A percentile compares a stretch with the other conserved stretches of the same genome.
Evolutionary conservation across 2,888 invertebrate species (phyloP).

Genomic region (Pantelozetes paolii): DNA sequence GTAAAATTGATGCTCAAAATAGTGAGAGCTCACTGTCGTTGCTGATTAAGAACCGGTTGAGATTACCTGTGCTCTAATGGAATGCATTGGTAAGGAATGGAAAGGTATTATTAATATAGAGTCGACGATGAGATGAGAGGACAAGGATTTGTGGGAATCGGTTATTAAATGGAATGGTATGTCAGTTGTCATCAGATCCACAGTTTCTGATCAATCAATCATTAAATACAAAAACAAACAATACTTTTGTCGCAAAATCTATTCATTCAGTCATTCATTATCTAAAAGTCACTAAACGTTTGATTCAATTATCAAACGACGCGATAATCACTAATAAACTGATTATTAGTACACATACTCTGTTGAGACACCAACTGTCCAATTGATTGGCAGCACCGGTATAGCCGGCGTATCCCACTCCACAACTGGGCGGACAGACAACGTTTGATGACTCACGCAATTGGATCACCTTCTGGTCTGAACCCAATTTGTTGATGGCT

Average conservation of each 20-base stretch:
- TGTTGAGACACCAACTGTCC: neutral
- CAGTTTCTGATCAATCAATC: too few species aligned
- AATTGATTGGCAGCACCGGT: constrained; percentile 17
- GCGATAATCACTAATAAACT: constrained; percentile 22
- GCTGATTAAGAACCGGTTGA: constrained; percentile 30
- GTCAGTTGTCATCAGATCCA: neutral
- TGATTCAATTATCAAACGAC: neutral
- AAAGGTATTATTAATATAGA: neutral
- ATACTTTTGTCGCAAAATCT: neutral
- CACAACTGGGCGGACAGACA: constrained; percentile 87
- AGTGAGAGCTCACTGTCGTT: neutral
- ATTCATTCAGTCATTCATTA: neutral
- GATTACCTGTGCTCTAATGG: constrained; percentile 10
- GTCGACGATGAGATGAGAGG: neutral
- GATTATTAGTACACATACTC: constrained; percentile 22
- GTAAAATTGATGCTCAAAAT: neutral
- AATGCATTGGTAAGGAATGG: neutral
- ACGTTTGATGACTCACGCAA: constrained; percentile 82
- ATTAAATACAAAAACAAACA: too few species aligned
- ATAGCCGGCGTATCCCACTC: constrained; percentile 18
- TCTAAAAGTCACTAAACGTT: neutral
- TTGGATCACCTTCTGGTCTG: constrained; percentile 70
- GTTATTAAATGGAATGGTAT: constrained; percentile 7
- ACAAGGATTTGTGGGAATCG: neutral
- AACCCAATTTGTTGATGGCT: constrained; percentile 79